Percentiles rank a stretch among this genome's conserved stretches.
phyloP scores from a whole-genome alignment of 2,888 invertebrate genomes.

The Baronia brevicornis region DNA sequence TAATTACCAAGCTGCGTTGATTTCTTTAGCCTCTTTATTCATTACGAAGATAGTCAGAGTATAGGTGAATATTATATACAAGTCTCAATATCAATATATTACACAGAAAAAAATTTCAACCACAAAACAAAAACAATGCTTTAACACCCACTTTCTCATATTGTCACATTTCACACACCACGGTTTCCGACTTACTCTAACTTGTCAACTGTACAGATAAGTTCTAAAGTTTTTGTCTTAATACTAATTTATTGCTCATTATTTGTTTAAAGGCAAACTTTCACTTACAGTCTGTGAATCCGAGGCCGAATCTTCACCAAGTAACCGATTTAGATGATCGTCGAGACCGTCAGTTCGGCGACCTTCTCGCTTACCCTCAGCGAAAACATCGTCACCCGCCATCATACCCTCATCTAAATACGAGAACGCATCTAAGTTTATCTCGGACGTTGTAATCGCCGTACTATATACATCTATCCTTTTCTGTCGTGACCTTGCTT shows the following conservation, averaged over 20 bases:
- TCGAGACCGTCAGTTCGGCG: conserved; percentile 38
- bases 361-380: conserved; percentile 38
- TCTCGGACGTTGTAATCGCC: conserved; percentile 67
- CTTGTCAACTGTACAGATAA: conserved; percentile 29
- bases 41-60: too few relatives aligned
- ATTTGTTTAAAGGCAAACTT: conserved; percentile 52
- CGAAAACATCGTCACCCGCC: conserved; percentile 63
- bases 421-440: conserved; percentile 70
- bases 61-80: too few relatives aligned
- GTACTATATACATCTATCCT: conserved; percentile 73
- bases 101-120: too few relatives aligned
- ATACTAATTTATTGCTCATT: conserved; percentile 50
- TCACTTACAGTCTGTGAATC: conserved; percentile 59
- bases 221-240: conserved; percentile 24
- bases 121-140: too few relatives aligned
- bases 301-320: conserved; percentile 52
- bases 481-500: conserved; percentile 55
- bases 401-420: conserved; percentile 68
- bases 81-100: too few relatives aligned
- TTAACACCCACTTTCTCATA: too few relatives aligned
- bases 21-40: too few relatives aligned
- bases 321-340: conserved; percentile 52
- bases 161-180: conserved; percentile 36
- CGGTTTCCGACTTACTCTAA: conserved; percentile 8
- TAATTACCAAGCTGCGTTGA: too few relatives aligned